phyloP scores from a whole-genome alignment of 2,113 vertebrate genomes.

The Oncorhynchus clarkii region DNA sequence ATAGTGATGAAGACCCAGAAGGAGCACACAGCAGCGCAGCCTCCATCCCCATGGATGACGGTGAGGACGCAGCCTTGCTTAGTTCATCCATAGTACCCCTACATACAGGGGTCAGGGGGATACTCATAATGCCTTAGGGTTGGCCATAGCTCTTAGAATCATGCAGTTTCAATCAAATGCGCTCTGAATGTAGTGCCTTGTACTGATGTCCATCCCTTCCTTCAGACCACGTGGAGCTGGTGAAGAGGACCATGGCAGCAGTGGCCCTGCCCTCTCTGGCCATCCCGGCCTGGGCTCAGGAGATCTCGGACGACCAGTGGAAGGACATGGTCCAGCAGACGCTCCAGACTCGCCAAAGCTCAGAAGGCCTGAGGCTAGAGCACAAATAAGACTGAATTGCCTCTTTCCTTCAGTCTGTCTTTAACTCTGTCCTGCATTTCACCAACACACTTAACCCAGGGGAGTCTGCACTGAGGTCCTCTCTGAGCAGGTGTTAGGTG shows the following conservation, averaged over 20 bases:
- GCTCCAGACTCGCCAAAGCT: constrained; percentile 80
- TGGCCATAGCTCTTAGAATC: background rate
- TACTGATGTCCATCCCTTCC: background rate
- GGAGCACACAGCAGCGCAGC: constrained; percentile 72
- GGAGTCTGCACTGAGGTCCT: background rate
- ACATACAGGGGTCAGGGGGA: too few species aligned
- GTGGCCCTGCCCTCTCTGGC: constrained; percentile 84
- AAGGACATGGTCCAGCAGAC: constrained; percentile 88
- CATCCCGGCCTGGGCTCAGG: constrained; percentile 87
- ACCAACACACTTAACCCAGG: background rate
- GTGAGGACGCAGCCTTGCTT: constrained; percentile 57
- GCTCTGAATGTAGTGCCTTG: too few species aligned
- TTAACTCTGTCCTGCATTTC: background rate
- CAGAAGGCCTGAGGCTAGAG: constrained; percentile 54
- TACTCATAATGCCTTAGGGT: too few species aligned
- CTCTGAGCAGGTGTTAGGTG: background rate
- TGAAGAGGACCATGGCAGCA: constrained; percentile 92
- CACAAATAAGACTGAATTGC: constrained; percentile 67
- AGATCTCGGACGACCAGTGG: constrained; percentile 96
- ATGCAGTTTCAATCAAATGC: too few species aligned
- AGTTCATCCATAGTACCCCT: too few species aligned
- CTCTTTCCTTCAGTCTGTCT: too few species aligned
- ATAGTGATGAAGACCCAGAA: constrained; percentile 83
- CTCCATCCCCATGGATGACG: constrained; percentile 95
- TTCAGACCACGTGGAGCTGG: constrained; percentile 92